Evolutionary conservation across 1,140 invertebrate species (phyloP), one percentile per base, ranked within the genome.

Genomic region (Doryteuthis pealeii): DNA sequence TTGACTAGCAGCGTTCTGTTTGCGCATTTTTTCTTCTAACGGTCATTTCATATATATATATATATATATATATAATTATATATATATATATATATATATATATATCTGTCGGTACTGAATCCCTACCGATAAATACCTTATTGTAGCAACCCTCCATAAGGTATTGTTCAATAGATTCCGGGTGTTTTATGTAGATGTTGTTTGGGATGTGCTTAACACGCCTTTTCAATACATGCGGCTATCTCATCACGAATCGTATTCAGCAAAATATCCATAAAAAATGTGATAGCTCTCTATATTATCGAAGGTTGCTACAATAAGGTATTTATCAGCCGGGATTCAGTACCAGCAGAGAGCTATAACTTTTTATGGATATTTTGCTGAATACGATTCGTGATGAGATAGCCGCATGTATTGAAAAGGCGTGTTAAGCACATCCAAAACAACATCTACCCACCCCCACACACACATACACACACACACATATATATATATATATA

Each of bases 241-340:
- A 99, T 99, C 89, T 99, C n/a, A 94, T 96, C 5, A 92, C 94
- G 45, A 94, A 97, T 87, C 93, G 95, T 70, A 94, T 99, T 81
- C 93, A 97, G 85, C 84, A 77, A 30, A 97, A 99, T 86, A 92
- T 96, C 70, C 99, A 98, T 87, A 97, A 99, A 45, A 92, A 92
- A 77, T 96, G 98, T 87, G 96, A 97, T 0, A 90, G 99, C 0
- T 95, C 95, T 43, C 85, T 99, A 97, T 89, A 90, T 99, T 62
- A 99, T 99, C 97, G 98, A 99, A 89, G 98, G 98, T 35, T 96
- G 95, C 75, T 99, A 99, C 84, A 99, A 99, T 87, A 99, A 99
- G 89, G 94, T 95, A 73, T 95, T 95, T 84, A 87, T 95, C 62
- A 93, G 93, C 4, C 92, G 97, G 90, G 94, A 93, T 62, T 97